Percentiles rank a stretch among this genome's conserved stretches.
Evolutionary conservation across 2,797 vertebrate species (phyloP).

Genomic region (Gouania willdenowi): DNA sequence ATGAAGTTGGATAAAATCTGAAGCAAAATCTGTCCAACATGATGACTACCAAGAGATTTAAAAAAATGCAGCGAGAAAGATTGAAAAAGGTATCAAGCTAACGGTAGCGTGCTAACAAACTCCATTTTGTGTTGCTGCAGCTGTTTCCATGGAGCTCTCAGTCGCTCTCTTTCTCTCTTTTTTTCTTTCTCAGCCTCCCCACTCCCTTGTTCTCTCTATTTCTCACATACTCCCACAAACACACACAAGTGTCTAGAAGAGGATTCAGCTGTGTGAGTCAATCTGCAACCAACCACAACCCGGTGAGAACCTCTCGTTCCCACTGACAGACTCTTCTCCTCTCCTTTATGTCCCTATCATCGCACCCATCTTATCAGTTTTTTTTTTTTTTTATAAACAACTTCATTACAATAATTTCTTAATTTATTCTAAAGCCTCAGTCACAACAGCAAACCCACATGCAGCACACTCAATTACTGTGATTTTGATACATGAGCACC

Average conservation of each 20-base stretch:
- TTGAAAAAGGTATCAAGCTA: conserved; percentile 58
- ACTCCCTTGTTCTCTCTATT: conserved; percentile 5
- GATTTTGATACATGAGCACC: conserved; percentile 40
- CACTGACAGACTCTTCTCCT: conserved; percentile 26
- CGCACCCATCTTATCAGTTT: conserved; percentile 54
- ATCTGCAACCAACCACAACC: conserved; percentile 49
- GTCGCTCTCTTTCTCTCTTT: conserved; percentile 29
- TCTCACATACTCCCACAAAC: conserved; percentile 7
- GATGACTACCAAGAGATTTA: conserved; percentile 27
- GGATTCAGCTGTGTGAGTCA: conserved; percentile 66
- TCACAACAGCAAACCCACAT: conserved; percentile 58
- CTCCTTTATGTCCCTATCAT: conserved; percentile 32
- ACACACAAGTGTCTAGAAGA: conserved; percentile 52
- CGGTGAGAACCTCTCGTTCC: conserved; percentile 27
- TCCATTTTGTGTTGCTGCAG: conserved; percentile 72
- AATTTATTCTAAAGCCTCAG: conserved; percentile 59
- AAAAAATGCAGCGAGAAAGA: conserved; percentile 47
- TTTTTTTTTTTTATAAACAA: no score
- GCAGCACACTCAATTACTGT: conserved; percentile 44
- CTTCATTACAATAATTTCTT: conserved; percentile 67
- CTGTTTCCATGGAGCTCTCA: conserved; percentile 72
- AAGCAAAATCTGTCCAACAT: conserved; percentile 20
- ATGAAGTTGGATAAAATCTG: conserved; percentile 2
- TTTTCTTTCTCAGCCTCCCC: conserved; percentile 12
- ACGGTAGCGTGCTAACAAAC: conserved; percentile 63